Base-by-base conservation (phyloP, 2,888 invertebrate species). In the Caenorhabditis afra region DNA sequence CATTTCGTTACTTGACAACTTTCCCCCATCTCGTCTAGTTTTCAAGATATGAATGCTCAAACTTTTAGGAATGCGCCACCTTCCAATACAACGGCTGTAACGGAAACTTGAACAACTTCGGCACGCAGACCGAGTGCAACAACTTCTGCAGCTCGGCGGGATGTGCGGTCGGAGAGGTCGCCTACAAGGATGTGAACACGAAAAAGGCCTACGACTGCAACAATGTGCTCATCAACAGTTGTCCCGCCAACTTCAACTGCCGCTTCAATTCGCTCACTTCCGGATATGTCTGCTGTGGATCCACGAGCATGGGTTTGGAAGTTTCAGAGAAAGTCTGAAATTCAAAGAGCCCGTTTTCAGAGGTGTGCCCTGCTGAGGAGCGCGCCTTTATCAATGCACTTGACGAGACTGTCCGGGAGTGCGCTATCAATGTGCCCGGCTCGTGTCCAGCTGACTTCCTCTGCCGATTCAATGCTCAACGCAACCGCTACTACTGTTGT, bases 71-170 rank as follows among this genome's bases (percentile, higher is more conserved):
- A 49, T 83, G 83, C 49, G 81, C 81, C 44, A 61, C 80, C 0
- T 83, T 83, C 80, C 83, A 83, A 66, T 88, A 79, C 78, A 87
- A 87, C 49, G 88, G 89, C 20, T 89, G 88, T 53, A 85, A 87
- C 37, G 82, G 82, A n/a, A 84, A 84, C 58, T 53, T 81, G 75
- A 87, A 87, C 77, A 88, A 87, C 67, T 89, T 88, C 50, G 85
- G 67, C 7, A 82, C 87, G 0, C 66, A 80, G 16, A 73, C 78
- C 0, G 86, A 87, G 47, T 89, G 89, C 81, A 81, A 83, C 41
- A 89, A 88, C 50, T 89, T 87, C 68, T 89, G 89, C 68, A 81
- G 85, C 20, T 87, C 88, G 8, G 82, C 87, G 1, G 88, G 88
- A 4, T 89, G 89, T 74, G 78, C 75, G 0, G 85, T 87, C 11